These are phyloP conservation scores for Cantharis nigra DNA, from an alignment of 2,888 invertebrate genomes.

Conservation along the genomic window DNA sequence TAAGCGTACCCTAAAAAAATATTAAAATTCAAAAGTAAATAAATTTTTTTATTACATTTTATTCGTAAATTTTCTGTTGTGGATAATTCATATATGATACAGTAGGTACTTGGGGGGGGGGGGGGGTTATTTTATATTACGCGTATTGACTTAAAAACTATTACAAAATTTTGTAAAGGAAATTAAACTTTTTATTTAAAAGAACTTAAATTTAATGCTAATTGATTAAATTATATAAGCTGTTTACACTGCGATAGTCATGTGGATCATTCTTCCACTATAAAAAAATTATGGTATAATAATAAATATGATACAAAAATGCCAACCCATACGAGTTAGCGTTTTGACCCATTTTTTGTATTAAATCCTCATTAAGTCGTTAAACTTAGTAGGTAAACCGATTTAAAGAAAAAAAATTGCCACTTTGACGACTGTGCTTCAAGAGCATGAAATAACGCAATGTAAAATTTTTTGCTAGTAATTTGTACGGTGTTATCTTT, in stretches of 20 bases:
- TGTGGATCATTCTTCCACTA: not conserved
- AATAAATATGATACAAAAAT: not conserved
- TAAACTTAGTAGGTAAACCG: not conserved
- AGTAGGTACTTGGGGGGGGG: not conserved
- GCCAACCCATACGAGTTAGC: not conserved
- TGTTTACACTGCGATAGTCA: not conserved
- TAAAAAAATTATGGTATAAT: not conserved
- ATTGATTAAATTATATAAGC: not conserved
- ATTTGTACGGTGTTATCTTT: not conserved
- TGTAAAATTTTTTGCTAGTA: not conserved
- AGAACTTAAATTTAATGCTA: not conserved
- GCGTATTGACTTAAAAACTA: not conserved
- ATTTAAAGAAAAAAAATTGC: not conserved
- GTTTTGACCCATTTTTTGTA: not conserved
- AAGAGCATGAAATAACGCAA: not conserved
- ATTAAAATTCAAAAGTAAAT: too few species aligned
- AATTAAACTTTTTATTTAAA: not conserved
- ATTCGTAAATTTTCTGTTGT: too few species aligned
- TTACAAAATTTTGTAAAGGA: not conserved
- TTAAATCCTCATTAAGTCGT: not conserved
- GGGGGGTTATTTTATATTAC: not conserved
- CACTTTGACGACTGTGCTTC: not conserved
- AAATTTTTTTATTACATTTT: too few species aligned
- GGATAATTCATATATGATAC: not conserved
- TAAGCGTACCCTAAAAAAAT: constrained; percentile 79